These are phyloP conservation scores for Pipra filicauda DNA, from an alignment of 2,113 vertebrate genomes.

Conservation along the genomic window DNA sequence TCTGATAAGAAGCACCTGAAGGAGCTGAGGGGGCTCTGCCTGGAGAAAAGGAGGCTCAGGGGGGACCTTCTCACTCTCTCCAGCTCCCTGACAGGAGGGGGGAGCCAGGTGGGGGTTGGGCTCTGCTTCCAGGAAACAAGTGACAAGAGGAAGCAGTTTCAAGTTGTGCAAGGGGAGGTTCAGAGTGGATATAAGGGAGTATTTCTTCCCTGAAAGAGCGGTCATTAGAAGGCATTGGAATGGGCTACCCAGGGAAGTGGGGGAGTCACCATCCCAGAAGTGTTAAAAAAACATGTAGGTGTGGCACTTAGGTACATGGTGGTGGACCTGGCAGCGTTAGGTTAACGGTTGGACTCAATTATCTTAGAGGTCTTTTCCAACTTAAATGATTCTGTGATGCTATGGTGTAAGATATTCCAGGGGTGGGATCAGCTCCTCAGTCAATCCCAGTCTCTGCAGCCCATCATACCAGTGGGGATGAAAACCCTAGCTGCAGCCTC, in stretches of 20 bases:
- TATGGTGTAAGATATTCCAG: background rate
- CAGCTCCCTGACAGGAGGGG: background rate
- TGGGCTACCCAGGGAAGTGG: background rate
- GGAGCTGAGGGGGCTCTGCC: background rate
- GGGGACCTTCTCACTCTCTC: background rate
- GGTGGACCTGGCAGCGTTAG: background rate
- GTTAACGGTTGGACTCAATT: background rate
- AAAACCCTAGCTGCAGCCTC: background rate
- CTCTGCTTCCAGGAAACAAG: background rate
- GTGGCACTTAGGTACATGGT: background rate
- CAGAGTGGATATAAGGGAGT: background rate
- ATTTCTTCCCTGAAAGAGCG: background rate
- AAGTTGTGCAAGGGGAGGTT: background rate
- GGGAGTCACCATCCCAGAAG: background rate
- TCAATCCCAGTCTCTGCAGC: background rate
- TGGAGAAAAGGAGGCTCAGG: background rate
- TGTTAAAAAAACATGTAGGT: background rate
- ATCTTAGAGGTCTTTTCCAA: background rate
- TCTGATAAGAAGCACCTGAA: background rate
- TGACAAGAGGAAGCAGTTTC: background rate
- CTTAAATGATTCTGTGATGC: background rate
- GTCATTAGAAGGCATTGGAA: background rate
- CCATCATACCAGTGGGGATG: background rate
- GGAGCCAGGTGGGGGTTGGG: background rate
- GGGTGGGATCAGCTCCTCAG: background rate